These are phyloP conservation scores for Herminia tarsipennalis DNA, from an alignment of 2,888 invertebrate genomes.

Conservation along the genomic window DNA sequence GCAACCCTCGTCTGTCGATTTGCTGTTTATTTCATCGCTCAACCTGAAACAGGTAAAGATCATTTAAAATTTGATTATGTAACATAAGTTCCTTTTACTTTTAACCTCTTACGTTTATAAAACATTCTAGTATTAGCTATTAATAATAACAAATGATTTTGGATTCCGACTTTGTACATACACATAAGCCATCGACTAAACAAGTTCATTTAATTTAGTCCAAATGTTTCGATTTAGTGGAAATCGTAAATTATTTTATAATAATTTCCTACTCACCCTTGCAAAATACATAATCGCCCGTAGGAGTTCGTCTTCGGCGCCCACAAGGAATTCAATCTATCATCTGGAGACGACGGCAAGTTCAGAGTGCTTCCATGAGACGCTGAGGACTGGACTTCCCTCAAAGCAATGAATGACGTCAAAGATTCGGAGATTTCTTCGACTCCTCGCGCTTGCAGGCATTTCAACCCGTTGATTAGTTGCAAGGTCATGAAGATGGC, in stretches of 20 bases:
- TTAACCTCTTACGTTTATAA: too few relatives aligned
- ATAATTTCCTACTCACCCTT: conserved; percentile 85
- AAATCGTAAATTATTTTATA: too few relatives aligned
- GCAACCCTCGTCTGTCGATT: conserved; percentile 86
- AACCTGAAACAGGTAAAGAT: conserved; percentile 84
- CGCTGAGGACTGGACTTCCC: conserved; percentile 73
- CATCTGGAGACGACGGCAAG: conserved; percentile 66
- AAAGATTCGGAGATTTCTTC: conserved; percentile 91
- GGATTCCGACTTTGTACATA: too few relatives aligned
- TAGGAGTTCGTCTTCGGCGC: conserved; percentile 81
- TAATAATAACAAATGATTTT: too few relatives aligned
- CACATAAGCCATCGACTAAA: too few relatives aligned
- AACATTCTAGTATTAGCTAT: too few relatives aligned
- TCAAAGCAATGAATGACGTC: conserved; percentile 90
- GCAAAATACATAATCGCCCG: conserved; percentile 90
- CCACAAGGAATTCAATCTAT: conserved; percentile 74
- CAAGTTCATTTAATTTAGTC: too few relatives aligned
- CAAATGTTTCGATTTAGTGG: too few relatives aligned
- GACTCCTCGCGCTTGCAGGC: conserved; percentile 92
- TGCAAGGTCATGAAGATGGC: conserved; percentile 92
- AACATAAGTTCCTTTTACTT: too few relatives aligned
- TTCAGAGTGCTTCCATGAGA: conserved; percentile 59
- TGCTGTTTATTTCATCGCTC: conserved; percentile 86
- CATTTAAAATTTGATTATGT: too few relatives aligned
- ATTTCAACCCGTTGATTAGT: conserved; percentile 92